Evolutionary conservation across 2,113 vertebrate species (phyloP), one percentile per base, ranked within the genome.

Genomic region (Canis aureus): DNA sequence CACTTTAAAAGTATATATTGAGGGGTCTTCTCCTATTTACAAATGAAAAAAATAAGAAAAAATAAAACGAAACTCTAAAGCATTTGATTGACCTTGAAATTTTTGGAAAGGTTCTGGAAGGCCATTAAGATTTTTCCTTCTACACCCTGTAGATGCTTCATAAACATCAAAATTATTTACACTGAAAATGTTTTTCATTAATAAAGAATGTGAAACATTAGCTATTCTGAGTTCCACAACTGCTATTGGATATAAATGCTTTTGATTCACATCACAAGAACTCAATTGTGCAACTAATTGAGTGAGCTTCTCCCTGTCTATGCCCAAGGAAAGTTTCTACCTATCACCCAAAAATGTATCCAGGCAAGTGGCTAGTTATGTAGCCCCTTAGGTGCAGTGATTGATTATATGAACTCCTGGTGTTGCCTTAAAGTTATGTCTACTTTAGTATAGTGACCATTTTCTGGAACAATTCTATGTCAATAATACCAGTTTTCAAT

Each of bases 141-240:
- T 32, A 92, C 55, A 84, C 5, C 38, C 59, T 73, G 2, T 62
- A 49, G 43, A 86, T 78, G 2, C 49, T 27, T 96, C 38, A 27
- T 2, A 29, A 92, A 12, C 11, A 89, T 16, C 3, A 62, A 66
- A 11, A 19, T 74, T 69, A 64, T 84, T 96, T 92, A 95, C 20
- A 38, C 35, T 91, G 19, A 62, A 93, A 79, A 69, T 71, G 2
- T 22, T 95, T 94, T 95, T 23, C 9, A 89, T 93, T 93, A 89
- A 74, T 93, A 86, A 92, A 89, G 8, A 29, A 73, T 66, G 16
- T 51, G 15, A 59, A 76, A 71, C 76, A 17, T n/a, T 69, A 79
- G 16, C 1, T 59, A 13, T 80, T 91, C 83, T 59, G 74, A 78
- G 3, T 43, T 78, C 16, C 12, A 86, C 12, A 51, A 89, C 8